These are phyloP conservation scores for Cantharis rufa DNA, from an alignment of 2,888 invertebrate genomes.

Conservation along the genomic window DNA sequence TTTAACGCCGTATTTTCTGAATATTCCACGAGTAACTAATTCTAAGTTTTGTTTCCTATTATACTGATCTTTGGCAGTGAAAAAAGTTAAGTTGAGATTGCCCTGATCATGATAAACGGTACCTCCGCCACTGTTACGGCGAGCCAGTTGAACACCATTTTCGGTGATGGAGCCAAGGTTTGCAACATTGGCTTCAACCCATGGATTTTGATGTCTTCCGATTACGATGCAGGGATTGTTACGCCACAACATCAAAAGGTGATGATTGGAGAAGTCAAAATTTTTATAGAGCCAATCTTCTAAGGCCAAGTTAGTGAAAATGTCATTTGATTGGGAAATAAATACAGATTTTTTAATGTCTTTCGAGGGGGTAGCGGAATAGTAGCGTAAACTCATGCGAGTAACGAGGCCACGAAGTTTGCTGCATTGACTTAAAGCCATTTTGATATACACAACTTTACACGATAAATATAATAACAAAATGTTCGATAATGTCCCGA, in stretches of 20 bases:
- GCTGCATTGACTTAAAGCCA: conserved; percentile 47
- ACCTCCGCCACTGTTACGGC: conserved; percentile 95
- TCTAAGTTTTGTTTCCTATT: conserved; percentile 86
- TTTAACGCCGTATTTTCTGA: conserved; percentile 79
- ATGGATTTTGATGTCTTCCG: conserved; percentile 96
- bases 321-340: conserved; percentile 88
- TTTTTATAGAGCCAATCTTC: conserved; percentile 96
- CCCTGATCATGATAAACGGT: conserved; percentile 96
- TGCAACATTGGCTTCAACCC: conserved; percentile 85
- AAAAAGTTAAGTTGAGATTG: conserved; percentile 91
- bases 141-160: conserved; percentile 74
- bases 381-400: conserved; percentile 23
- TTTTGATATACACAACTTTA: conserved; percentile 35
- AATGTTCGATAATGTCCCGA: conserved; percentile 28
- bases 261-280: conserved; percentile 79
- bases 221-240: conserved; percentile 95
- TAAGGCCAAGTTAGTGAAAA: conserved; percentile 90
- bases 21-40: conserved; percentile 81
- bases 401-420: conserved; percentile 38
- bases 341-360: conserved; percentile 82
- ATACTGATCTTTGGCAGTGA: conserved; percentile 82
- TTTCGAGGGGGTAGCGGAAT: conserved; percentile 25
- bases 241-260: conserved; percentile 88
- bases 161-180: conserved; percentile 59
- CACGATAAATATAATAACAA: conserved; percentile 13